A percentile compares a stretch with the other conserved stretches of the same genome.
Evolutionary conservation across 2,888 invertebrate species (phyloP).

Genomic region (Sthenelais limicola): DNA sequence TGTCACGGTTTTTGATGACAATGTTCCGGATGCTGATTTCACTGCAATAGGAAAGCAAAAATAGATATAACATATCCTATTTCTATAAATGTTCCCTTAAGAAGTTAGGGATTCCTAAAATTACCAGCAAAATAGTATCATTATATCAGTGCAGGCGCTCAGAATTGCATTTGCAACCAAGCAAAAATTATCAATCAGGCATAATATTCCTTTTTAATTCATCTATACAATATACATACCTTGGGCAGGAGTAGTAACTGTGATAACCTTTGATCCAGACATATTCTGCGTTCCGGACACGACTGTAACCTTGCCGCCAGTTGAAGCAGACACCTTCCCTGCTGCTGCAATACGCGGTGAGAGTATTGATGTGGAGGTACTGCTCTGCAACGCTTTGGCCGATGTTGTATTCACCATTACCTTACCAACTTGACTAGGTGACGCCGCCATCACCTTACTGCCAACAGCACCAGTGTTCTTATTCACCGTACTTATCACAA

Average conservation of each 20-base stretch:
- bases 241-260: conserved; percentile 60
- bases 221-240: too few relatives aligned
- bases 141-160: too few relatives aligned
- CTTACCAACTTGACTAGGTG: conserved; percentile 35
- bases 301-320: conserved; percentile 51
- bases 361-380: conserved; percentile 60
- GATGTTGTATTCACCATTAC: conserved; percentile 50
- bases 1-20: conserved; percentile 35
- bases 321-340: conserved; percentile 49
- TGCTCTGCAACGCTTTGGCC: conserved; percentile 48
- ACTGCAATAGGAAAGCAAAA: conserved; percentile 21
- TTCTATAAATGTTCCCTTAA: too few relatives aligned
- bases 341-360: conserved; percentile 57
- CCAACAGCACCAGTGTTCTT: conserved; percentile 61
- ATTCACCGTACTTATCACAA: conserved; percentile 63
- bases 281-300: conserved; percentile 42
- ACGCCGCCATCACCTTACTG: conserved; percentile 60
- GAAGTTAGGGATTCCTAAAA: too few relatives aligned
- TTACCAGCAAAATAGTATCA: too few relatives aligned
- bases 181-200: too few relatives aligned
- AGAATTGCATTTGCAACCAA: too few relatives aligned
- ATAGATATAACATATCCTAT: neutral
- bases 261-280: conserved; percentile 61
- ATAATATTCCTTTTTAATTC: too few relatives aligned
- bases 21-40: conserved; percentile 13